Base-by-base conservation (phyloP, 2,113 vertebrate genomes). In the Sprattus sprattus region DNA sequence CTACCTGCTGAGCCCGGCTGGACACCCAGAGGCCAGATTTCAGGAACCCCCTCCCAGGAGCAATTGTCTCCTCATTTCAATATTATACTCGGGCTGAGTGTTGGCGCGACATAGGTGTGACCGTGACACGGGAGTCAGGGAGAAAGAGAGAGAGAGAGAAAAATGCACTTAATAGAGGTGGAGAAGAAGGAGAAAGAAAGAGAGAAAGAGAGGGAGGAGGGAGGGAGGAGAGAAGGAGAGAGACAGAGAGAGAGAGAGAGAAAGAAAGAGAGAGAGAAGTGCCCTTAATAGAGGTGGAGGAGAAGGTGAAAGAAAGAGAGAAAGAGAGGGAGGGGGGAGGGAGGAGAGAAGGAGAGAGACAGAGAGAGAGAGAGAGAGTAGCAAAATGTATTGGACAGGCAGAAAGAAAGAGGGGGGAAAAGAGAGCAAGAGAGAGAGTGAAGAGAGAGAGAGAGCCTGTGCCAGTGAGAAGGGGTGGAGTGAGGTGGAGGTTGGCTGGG, bases 51-150 rank as follows among this genome's bases (percentile, higher is more conserved):
- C n/a, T 28, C 64, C 11, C 25, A 10, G 25, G 0, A 13, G 64
- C 25, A 28, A 78, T 28, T 78, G 54, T 60, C 18, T 20, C 18
- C 54, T 22, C 57, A 28, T 57, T n/a, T 83, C 22, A 45, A 78
- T 11, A 32, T 32, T 78, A 32, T 28, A 32, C 32, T 39, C 39
- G 2, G 39, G 39, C 2, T 44, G 28, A 11, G 25, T 78, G 71
- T 78, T 78, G 39, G 50, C 83, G 45, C 83, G 52, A 84, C 88
- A 82, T 64, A 81, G n/a, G 28, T 8, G 20, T 1, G 64, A 85
- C 75, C 81, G 54, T 87, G 44, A 86, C 54, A 71, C 83, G 78
- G 88, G 82, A 88, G 50, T 32, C 32, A 32, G 32, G 82, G 82
- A 83, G 39, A 45, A 28, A 32, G 16, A 57, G 71, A 39, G 13